These are phyloP conservation scores for Thalassoma bifasciatum DNA, from an alignment of 2,113 vertebrate genomes.

Conservation along the genomic window DNA sequence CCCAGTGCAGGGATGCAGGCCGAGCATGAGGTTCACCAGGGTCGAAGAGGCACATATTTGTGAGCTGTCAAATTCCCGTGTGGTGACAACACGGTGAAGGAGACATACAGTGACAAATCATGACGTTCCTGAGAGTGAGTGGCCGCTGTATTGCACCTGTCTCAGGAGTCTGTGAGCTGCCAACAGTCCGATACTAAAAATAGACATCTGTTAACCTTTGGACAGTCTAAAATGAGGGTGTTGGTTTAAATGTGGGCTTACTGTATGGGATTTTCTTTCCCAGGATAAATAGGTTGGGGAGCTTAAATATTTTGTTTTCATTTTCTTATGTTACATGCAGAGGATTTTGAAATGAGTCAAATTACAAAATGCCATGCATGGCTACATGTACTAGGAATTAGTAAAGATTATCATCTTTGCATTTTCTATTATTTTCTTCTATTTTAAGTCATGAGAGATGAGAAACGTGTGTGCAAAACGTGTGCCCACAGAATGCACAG, in stretches of 20 bases:
- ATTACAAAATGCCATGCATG: slow-evolving; percentile 11
- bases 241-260: slow-evolving; percentile 67
- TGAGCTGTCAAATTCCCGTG: slow-evolving; percentile 52
- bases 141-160: slow-evolving; percentile 66
- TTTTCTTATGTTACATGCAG: slow-evolving; percentile 13
- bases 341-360: slow-evolving; percentile 38
- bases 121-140: slow-evolving; percentile 28
- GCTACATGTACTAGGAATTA: background rate
- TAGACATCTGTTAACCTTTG: slow-evolving; percentile 73
- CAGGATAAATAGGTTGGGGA: slow-evolving; percentile 39
- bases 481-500: too few relatives aligned
- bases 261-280: slow-evolving; percentile 60
- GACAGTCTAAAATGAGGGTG: slow-evolving; percentile 65
- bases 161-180: slow-evolving; percentile 55
- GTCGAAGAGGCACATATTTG: slow-evolving; percentile 49
- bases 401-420: background rate
- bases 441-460: too few relatives aligned
- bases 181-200: slow-evolving; percentile 60
- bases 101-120: slow-evolving; percentile 36
- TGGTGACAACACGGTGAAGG: slow-evolving; percentile 47
- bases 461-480: too few relatives aligned
- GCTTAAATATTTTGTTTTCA: slow-evolving; percentile 36
- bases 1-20: slow-evolving; percentile 7
- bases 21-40: background rate
- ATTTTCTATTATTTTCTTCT: too few relatives aligned